Evolutionary conservation across 2,113 vertebrate species (phyloP), one percentile per base, ranked within the genome.

Genomic region (Calyptommatus sinebrachiatus): DNA sequence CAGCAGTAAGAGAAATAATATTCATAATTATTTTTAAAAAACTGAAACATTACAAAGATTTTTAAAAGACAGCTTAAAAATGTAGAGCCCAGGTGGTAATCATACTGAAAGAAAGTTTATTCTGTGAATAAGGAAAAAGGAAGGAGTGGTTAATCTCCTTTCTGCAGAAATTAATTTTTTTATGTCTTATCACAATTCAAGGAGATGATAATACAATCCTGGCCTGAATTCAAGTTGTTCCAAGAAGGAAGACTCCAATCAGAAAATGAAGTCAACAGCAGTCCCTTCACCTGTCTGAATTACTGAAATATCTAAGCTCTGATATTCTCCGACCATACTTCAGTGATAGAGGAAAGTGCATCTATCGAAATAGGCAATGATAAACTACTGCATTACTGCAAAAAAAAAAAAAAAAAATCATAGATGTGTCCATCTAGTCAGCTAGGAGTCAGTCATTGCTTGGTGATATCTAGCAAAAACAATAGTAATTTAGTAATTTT

Each of bases 151-250:
- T 75, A 11, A 45, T 29, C 28, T 62, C 14, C 12, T 81, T 74
- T 31, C 73, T 48, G 6, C 29, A 68, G 35, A 81, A 48, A 69
- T 31, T 24, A 2, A 20, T 16, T 0, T 0, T 0, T 0, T 60
- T 29, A n/a, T 0, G 0, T 1, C 1, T 24, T 4, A 0, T 0
- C 5, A 53, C 0, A 4, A 48, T 0, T 0, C 14, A 0, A 24
- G 31, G 53, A 21, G 1, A 24, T 26, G 18, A 1, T 45, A 26
- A 22, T 41, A 7, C 0, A 1, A 65, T n/a, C 41, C 0, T 20
- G 31, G 26, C 18, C 50, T 53, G 29, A 62, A 77, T 50, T 48
- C 63, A n/a, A 5, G 6, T 10, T 22, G 31, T 61, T 76, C 50
- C 7, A 0, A 41, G 5, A 41, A 41, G 35, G 5, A 41, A 41